Conservation (phyloP, 2,888 invertebrate species). For the Bellardia bayeri region DNA sequence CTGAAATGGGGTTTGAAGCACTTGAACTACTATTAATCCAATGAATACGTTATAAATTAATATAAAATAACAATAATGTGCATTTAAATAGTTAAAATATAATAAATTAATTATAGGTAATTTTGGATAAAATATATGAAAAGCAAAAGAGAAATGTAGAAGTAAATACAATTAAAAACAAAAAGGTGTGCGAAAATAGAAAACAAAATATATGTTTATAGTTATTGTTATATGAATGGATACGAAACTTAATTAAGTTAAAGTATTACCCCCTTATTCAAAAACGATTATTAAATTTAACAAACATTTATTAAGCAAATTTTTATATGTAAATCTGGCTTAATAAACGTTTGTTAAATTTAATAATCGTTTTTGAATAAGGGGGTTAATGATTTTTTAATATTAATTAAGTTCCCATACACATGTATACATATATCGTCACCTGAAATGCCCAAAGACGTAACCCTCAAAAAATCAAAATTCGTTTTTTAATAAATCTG, state of each 20-base stretch:
- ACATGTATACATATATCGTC: too few relatives aligned
- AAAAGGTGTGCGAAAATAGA: constrained; percentile 75
- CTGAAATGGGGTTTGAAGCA: constrained; percentile 94
- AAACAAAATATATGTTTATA: constrained; percentile 65
- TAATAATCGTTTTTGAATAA: too few relatives aligned
- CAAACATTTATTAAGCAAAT: too few relatives aligned
- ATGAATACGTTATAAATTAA: constrained; percentile 79
- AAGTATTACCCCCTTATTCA: too few relatives aligned
- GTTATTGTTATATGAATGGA: neutral
- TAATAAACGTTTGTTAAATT: too few relatives aligned
- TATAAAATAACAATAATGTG: constrained; percentile 57
- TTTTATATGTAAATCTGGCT: too few relatives aligned
- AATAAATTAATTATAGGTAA: constrained; percentile 5
- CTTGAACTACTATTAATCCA: constrained; percentile 88
- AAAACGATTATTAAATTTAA: too few relatives aligned
- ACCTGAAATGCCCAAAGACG: too few relatives aligned
- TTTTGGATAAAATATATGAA: constrained; percentile 36
- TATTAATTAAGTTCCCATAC: too few relatives aligned
- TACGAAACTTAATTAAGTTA: neutral
- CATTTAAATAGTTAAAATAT: constrained; percentile 72
- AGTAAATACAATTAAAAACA: constrained; percentile 73
- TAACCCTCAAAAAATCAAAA: too few relatives aligned
- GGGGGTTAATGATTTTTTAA: too few relatives aligned
- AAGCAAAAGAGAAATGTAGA: constrained; percentile 48
- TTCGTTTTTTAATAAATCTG: too few relatives aligned